Evolutionary conservation across 2,888 invertebrate genomes (phyloP), one percentile per base, ranked within the genome.

Genomic region (Chromoteleia sp.): DNA sequence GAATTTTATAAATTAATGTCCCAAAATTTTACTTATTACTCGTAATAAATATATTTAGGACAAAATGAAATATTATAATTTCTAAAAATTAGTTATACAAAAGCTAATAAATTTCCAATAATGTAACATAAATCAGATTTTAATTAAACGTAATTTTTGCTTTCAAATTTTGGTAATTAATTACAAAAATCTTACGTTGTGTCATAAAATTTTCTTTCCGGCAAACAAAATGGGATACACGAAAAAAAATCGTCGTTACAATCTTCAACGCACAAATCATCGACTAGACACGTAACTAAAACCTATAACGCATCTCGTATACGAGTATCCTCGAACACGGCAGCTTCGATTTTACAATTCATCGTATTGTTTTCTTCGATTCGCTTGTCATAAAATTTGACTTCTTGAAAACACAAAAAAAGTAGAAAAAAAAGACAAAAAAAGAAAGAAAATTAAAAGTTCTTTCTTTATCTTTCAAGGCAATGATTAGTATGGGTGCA

Each of bases 221-320:
- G 6, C 17, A 29, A 63, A n/a, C 6, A 58, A 56, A 65, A 67
- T 36, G 15, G 59, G 41, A 59, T 41, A 61, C 54, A 77, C 61
- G 52, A 68, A 63, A 41, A 67, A 59, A 39, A 15, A 43, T n/a
- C 21, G 17, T 50, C 50, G 30, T 58, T 71, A 65, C 36, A 79
- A 50, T 73, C 58, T 41, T 65, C 12, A 73, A 61, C 68, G 68
- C 61, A 79, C 29, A 74, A 79, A 45, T 71, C 56, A 80, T 80
- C 74, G 80, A 80, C 80, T 80, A 80, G 80, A 80, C 33, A 70
- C 45, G 30, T 68, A 80, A 82, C 81, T 75, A 81, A 82, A 79
- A 75, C 70, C 82, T 79, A 81, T 45, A 61, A 67, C 50, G 71
- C 76, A 78, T 79, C 67, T 73, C 74, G 80, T 77, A 61, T 84